Conservation (phyloP, 2,797 vertebrate species). For the Stomatorhinus walkeri region DNA sequence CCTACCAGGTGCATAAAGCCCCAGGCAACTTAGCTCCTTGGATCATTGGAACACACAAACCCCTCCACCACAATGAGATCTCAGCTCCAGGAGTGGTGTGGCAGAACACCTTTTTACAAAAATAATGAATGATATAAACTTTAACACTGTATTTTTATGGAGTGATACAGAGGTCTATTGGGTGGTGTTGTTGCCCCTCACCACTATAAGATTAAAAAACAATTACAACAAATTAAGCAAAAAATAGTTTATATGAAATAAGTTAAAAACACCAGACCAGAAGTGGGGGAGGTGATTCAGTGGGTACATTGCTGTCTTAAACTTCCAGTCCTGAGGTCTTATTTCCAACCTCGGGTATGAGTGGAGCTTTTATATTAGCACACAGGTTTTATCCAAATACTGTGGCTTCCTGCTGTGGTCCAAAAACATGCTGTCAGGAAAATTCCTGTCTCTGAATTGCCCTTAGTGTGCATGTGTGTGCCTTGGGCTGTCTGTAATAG, state of each 20-base stretch:
- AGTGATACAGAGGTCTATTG: not conserved
- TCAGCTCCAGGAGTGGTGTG: too few relatives aligned
- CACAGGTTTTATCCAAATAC: not conserved
- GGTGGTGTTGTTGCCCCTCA: not conserved
- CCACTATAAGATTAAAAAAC: not conserved
- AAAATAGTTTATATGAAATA: not conserved
- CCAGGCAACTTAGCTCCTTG: too few relatives aligned
- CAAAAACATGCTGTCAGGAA: not conserved
- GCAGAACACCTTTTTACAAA: not conserved
- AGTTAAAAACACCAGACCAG: not conserved
- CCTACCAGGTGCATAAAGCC: too few relatives aligned
- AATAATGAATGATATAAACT: not conserved
- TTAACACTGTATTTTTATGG: not conserved
- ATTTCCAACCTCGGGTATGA: not conserved
- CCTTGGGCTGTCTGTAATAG: not conserved
- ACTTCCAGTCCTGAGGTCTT: not conserved
- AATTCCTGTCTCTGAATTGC: not conserved
- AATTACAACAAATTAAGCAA: not conserved
- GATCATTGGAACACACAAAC: too few relatives aligned
- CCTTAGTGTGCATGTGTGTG: not conserved
- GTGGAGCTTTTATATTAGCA: not conserved
- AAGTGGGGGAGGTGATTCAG: not conserved
- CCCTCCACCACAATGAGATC: too few relatives aligned
- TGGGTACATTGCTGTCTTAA: not conserved
- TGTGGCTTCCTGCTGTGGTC: not conserved